Base-by-base conservation (phyloP, 2,113 vertebrate genomes). In the Calypte anna region DNA sequence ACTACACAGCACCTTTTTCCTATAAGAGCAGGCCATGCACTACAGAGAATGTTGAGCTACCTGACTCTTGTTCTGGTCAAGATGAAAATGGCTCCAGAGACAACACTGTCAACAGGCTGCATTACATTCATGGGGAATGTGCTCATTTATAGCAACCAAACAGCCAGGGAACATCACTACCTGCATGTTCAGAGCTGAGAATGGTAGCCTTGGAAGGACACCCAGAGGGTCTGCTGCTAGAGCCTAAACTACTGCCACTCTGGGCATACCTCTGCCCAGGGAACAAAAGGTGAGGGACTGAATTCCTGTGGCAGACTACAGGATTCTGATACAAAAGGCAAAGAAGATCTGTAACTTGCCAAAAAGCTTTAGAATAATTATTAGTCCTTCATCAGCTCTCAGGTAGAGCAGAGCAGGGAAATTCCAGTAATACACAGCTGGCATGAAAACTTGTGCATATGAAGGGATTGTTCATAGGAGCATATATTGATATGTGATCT, bases 251-350 rank as follows among this genome's bases (percentile, higher is more conserved):
- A 77, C 10, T 77, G 61, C 24, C 76, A 33, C 57, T 76, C 59
- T 2, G 5, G n/a, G 38, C 73, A 67, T 54, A 77, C 30, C 20
- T 62, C 53, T 7, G 3, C 54, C 46, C 48, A 74, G 61, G 68
- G 91, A 86, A 59, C 1, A 78, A 28, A 14, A 31, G 4, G 73
- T 55, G 51, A 76, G 15, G 16, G 48, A 69, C 73, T 38, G 3
- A 82, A 88, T 93, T 93, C 30, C 36, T 30, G 27, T 59, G 66
- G 77, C 43, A 62, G 27, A 68, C 12, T 40, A 61, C 3, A 82
- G 84, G 55, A 62, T 73, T 86, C 75, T 86, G 43, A 63, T 74
- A 28, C 14, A 72, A 83, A 67, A 95, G 20, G 51, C 59, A 81
- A 83, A 51, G 51, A 73, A 67, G 64, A 59, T 31, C 36, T 67